Conservation (phyloP, 2,888 invertebrate species). For the Hydroisotoma schaefferi region DNA sequence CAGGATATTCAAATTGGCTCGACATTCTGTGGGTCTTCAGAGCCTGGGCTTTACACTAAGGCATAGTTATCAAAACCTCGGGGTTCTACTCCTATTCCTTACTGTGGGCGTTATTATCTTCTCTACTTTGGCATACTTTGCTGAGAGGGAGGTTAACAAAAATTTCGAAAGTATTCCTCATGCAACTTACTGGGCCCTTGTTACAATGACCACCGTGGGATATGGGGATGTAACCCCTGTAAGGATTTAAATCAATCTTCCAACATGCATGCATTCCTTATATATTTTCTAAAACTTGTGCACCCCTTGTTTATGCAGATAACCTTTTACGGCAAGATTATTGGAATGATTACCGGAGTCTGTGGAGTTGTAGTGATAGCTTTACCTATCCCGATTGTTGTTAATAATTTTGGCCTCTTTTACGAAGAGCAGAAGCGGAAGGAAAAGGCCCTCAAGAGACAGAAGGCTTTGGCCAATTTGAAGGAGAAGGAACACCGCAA, state of each 20-base stretch:
- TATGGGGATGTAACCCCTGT: conserved; percentile 23
- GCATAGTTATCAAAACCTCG: conserved; percentile 32
- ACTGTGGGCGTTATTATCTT: conserved; percentile 33
- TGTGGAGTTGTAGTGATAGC: conserved; percentile 37
- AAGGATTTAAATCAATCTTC: not conserved
- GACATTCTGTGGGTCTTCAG: conserved; percentile 35
- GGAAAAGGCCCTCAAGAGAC: conserved; percentile 34
- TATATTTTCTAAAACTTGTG: conserved; percentile 15
- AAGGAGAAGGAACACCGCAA: conserved; percentile 26
- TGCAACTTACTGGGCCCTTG: conserved; percentile 30
- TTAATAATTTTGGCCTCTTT: conserved; percentile 33
- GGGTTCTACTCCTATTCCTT: conserved; percentile 31
- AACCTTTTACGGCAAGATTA: conserved; percentile 28
- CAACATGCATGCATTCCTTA: not conserved
- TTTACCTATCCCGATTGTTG: conserved; percentile 32
- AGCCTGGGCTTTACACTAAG: conserved; percentile 34
- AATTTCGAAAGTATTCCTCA: conserved; percentile 28
- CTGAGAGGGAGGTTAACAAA: conserved; percentile 30
- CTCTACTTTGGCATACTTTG: conserved; percentile 32
- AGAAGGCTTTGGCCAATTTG: conserved; percentile 23
- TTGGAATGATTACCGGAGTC: conserved; percentile 26
- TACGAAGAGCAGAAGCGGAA: conserved; percentile 38
- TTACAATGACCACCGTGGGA: conserved; percentile 40
- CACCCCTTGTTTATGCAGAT: too few relatives aligned
- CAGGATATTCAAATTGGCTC: conserved; percentile 34